Evolutionary conservation across 2,797 vertebrate genomes (phyloP).

Genomic region (Pagetopsis macropterus): DNA sequence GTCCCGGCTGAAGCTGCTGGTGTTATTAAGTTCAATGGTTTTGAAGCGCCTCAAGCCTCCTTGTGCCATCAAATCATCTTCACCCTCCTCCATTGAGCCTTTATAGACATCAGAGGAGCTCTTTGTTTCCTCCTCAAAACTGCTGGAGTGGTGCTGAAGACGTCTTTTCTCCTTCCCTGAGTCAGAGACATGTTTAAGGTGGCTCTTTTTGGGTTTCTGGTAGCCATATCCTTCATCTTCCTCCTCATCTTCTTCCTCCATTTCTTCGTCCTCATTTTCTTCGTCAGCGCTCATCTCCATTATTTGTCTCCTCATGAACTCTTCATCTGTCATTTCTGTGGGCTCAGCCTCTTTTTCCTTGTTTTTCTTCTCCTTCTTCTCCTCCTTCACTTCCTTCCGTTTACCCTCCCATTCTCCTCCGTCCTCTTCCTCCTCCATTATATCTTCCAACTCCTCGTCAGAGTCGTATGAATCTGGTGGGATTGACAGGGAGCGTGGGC

Average conservation of each 20-base stretch:
- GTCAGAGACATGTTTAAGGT: conserved; percentile 87
- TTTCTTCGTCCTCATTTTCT: conserved; percentile 85
- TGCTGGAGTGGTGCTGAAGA: conserved; percentile 88
- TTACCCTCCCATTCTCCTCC: conserved; percentile 89
- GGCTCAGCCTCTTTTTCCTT: conserved; percentile 82
- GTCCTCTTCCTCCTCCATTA: conserved; percentile 94
- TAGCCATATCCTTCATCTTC: conserved; percentile 88
- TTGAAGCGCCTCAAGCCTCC: conserved; percentile 96
- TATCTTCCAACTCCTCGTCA: conserved; percentile 94
- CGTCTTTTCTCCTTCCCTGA: conserved; percentile 91
- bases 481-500: conserved; percentile 93
- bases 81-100: conserved; percentile 82
- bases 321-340: conserved; percentile 91
- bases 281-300: conserved; percentile 99
- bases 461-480: conserved; percentile 95
- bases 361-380: conserved; percentile 87
- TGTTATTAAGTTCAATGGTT: conserved; percentile 98
- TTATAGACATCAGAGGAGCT: conserved; percentile 84
- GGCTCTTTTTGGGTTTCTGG: conserved; percentile 84
- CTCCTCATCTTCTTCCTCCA: conserved; percentile 82
- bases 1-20: conserved; percentile 90
- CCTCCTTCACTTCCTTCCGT: conserved; percentile 87
- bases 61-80: conserved; percentile 90
- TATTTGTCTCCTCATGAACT: conserved; percentile 97
- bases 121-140: conserved; percentile 91